A percentile compares a stretch with the other conserved stretches of the same genome.
Conservation (phyloP, 1,140 invertebrate species). For the Ctenoplectra terminalis region DNA sequence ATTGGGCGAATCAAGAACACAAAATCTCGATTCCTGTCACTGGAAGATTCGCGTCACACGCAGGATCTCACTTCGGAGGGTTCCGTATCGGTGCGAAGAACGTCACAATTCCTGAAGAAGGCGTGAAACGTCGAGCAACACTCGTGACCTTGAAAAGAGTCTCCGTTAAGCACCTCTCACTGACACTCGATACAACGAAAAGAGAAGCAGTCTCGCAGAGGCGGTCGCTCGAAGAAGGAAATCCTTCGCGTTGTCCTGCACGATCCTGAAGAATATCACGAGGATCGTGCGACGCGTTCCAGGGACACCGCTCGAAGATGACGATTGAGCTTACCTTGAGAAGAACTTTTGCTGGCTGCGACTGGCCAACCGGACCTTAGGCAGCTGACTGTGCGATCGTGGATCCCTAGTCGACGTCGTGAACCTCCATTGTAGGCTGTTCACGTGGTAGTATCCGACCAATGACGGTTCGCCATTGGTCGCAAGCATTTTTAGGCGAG, state of each 20-base stretch:
- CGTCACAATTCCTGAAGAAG: conserved; percentile 39
- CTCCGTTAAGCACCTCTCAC: conserved; percentile 52
- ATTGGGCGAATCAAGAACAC: not conserved
- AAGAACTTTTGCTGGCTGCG: conserved; percentile 74
- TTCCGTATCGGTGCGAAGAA: not conserved
- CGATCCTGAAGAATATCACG: conserved; percentile 1
- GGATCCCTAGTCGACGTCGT: conserved; percentile 65
- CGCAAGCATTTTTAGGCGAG: conserved; percentile 78
- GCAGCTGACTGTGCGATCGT: conserved; percentile 83
- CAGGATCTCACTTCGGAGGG: conserved; percentile 3
- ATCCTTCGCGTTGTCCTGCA: not conserved
- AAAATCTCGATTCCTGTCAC: conserved; percentile 40
- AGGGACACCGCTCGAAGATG: not conserved
- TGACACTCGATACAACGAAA: conserved; percentile 47
- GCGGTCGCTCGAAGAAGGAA: not conserved
- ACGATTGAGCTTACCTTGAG: conserved; percentile 76
- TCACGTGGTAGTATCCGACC: conserved; percentile 58
- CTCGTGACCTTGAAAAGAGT: conserved; percentile 53
- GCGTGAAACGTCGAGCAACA: conserved; percentile 7
- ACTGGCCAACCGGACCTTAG: conserved; percentile 83
- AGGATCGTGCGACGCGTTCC: not conserved
- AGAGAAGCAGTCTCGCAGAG: not conserved
- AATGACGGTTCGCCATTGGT: conserved; percentile 70
- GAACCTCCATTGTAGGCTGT: conserved; percentile 55
- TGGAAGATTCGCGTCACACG: conserved; percentile 34